Evolutionary conservation across 1,140 invertebrate genomes (phyloP).

Genomic region (Formica exsecta): DNA sequence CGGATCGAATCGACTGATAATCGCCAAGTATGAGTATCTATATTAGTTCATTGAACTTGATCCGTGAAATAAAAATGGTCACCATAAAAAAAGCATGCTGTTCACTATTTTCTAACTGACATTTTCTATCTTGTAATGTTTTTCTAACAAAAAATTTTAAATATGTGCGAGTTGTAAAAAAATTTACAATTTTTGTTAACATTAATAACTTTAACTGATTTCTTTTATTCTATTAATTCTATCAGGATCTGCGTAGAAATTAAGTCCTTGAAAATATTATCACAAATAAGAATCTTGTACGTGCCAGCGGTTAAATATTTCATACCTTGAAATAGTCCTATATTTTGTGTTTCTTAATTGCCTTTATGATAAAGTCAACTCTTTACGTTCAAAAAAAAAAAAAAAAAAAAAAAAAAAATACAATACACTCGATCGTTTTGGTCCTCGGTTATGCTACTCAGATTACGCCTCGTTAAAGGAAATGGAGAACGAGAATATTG

Average conservation of each 20-base stretch:
- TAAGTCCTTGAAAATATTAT: conserved; percentile 17
- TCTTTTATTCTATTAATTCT: not conserved
- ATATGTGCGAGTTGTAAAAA: not conserved
- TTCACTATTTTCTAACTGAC: not conserved
- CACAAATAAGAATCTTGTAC: not conserved
- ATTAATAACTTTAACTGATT: not conserved
- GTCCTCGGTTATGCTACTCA: not conserved
- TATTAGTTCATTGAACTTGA: not conserved
- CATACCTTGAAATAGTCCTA: conserved; percentile 1
- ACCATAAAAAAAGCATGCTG: not conserved
- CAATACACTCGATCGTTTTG: not conserved
- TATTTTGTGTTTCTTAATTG: conserved; percentile 22
- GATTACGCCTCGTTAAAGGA: conserved; percentile 33
- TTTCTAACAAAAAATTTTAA: not conserved
- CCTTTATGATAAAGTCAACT: not conserved
- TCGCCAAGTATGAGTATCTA: not conserved
- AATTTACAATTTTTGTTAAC: not conserved
- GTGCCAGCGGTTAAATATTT: not conserved
- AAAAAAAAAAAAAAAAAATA: not conserved
- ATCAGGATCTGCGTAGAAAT: not conserved
- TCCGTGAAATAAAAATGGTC: not conserved
- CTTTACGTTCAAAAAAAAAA: not conserved
- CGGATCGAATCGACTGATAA: conserved; percentile 36
- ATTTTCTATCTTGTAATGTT: not conserved
- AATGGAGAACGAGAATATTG: conserved; percentile 28